phyloP scores from a whole-genome alignment of 2,113 vertebrate species.

The Verasper variegatus region DNA sequence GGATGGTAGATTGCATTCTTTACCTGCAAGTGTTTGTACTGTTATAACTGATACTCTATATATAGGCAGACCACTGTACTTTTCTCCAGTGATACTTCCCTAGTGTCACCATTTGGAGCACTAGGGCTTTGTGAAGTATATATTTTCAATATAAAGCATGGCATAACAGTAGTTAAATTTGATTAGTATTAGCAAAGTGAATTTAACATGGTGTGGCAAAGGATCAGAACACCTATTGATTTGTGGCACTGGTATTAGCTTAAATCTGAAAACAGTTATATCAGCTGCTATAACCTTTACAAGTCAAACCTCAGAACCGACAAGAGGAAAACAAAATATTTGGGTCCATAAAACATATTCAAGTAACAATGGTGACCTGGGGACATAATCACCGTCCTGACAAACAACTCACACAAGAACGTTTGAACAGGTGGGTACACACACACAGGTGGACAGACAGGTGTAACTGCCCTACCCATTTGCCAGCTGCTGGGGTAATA shows the following conservation, averaged over 20 bases:
- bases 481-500: slow-evolving; percentile 75
- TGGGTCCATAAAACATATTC: slow-evolving; percentile 50
- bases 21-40: too few relatives aligned
- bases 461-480: slow-evolving; percentile 71
- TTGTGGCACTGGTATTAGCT: background rate
- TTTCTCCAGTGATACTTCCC: too few relatives aligned
- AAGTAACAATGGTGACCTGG: slow-evolving; percentile 26
- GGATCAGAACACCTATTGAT: background rate
- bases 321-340: slow-evolving; percentile 6
- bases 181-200: too few relatives aligned
- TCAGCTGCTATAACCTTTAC: background rate
- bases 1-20: too few relatives aligned
- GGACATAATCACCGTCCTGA: slow-evolving; percentile 35
- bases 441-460: slow-evolving; percentile 67
- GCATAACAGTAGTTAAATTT: too few relatives aligned
- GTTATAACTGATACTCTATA: too few relatives aligned
- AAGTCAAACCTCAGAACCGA: background rate
- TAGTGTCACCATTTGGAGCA: too few relatives aligned
- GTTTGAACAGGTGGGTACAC: slow-evolving; percentile 73
- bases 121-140: too few relatives aligned
- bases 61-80: too few relatives aligned
- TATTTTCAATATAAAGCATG: too few relatives aligned
- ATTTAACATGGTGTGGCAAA: too few relatives aligned
- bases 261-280: background rate
- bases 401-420: slow-evolving; percentile 40